Evolutionary conservation across 2,888 invertebrate species (phyloP).

Genomic region (Hyalella azteca): DNA sequence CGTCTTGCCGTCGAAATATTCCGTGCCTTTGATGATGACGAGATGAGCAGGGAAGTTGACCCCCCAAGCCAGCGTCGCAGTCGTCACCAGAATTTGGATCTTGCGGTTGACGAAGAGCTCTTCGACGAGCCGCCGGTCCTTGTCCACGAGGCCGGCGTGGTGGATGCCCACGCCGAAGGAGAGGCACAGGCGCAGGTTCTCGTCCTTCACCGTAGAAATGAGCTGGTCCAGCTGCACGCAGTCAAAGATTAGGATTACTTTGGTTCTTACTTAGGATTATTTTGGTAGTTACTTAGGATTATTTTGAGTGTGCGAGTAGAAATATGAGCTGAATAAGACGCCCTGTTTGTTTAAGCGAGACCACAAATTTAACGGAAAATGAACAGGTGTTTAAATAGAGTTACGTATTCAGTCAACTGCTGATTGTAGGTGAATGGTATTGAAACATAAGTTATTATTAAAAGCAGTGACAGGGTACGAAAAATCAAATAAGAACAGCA

Average conservation of each 20-base stretch:
- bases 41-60: slow-evolving; percentile 98
- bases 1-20: slow-evolving; percentile 96
- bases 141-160: slow-evolving; percentile 95
- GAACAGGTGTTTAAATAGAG: too few relatives aligned
- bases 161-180: slow-evolving; percentile 98
- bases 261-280: too few relatives aligned
- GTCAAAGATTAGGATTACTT: neutral
- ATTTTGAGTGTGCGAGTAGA: too few relatives aligned
- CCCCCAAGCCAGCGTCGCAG: slow-evolving; percentile 98
- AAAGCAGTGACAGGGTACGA: too few relatives aligned
- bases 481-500: too few relatives aligned
- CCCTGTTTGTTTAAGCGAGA: too few relatives aligned
- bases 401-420: too few relatives aligned
- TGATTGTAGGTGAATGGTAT: too few relatives aligned
- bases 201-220: slow-evolving; percentile 71
- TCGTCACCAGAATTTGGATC: slow-evolving; percentile 95
- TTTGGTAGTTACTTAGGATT: too few relatives aligned
- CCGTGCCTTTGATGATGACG: slow-evolving; percentile 99
- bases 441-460: too few relatives aligned
- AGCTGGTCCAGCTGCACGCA: slow-evolving; percentile 74
- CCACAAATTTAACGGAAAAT: too few relatives aligned
- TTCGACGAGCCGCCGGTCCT: slow-evolving; percentile 88
- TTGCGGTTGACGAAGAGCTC: slow-evolving; percentile 92
- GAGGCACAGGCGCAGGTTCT: slow-evolving; percentile 88
- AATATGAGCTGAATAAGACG: neutral